Evolutionary conservation across 1,140 invertebrate species (phyloP), one percentile per base, ranked within the genome.

Genomic region (Heliconius eleuchia): DNA sequence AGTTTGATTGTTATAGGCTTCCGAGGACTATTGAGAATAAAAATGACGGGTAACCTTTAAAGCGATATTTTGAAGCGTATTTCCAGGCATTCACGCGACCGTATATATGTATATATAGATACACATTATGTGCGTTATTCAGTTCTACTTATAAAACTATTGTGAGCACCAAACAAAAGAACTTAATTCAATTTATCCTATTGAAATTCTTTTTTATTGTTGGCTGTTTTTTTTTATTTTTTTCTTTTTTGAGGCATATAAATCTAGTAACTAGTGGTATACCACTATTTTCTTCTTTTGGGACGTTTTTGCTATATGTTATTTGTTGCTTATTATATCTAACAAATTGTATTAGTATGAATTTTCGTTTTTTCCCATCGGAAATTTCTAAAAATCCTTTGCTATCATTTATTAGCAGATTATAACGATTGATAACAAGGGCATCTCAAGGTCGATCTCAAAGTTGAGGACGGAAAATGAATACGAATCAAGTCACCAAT

Each of bases 91-190:
- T 66, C 11, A 27, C 11, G 27, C 8, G 8, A 30, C 30, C 16
- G 60, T 16, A 57, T 3, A 11, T 66, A 46, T 16, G 23, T 3
- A 11, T 66, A 46, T 46, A 46, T 16, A 37, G 34, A 37, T 37
- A 37, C 34, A 37, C 6, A 37, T 37, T 37, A 46, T 46, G 42
- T 4, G 30, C 60, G 9, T 66, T 30, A 13, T 66, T 66, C 11
- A 66, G 9, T 13, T 13, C n/a, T 66, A 66, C 60, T 66, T 66
- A 66, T 66, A 57, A 57, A 57, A 66, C 27, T 66, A 66, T 66
- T 66, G 60, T 66, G 3, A 27, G 9, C 9, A 23, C 1, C 60
- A 27, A 27, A 66, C 60, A 66, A 66, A 27, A 30, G 60, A 66
- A 66, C 11, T 66, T 27, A 66, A 30, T 66, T 27, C 60, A 66